Percentiles rank a stretch among this genome's conserved stretches.
Conservation (phyloP, 2,888 invertebrate species). For the Polydrusus pterygomalis region DNA sequence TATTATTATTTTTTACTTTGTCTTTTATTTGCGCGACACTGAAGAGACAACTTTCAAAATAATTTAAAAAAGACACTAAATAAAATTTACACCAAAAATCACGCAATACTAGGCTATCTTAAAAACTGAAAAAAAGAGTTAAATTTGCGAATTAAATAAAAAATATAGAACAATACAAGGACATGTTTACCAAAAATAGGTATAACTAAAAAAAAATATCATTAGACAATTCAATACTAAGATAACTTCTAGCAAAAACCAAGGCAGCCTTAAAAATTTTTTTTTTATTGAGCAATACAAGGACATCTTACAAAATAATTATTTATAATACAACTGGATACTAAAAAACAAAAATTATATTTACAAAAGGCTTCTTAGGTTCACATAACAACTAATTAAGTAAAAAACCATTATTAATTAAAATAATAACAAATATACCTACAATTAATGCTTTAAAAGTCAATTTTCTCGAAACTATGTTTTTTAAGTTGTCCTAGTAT, state of each 20-base stretch:
- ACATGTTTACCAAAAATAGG: conserved; percentile 1
- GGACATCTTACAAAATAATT: neutral
- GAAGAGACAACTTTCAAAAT: neutral
- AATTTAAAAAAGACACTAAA: neutral
- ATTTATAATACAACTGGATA: neutral
- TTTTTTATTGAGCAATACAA: neutral
- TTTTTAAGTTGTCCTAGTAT: conserved; percentile 1
- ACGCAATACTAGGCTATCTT: neutral
- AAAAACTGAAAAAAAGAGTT: neutral
- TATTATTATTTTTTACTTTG: neutral
- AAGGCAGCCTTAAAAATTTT: conserved; percentile 5
- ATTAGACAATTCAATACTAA: neutral
- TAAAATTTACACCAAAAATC: neutral
- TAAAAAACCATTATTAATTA: neutral
- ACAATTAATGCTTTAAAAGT: neutral
- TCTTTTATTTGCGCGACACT: too few species aligned
- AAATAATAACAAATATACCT: neutral
- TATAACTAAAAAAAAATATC: neutral
- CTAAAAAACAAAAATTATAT: neutral
- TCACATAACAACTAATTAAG: neutral
- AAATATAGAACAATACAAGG: neutral
- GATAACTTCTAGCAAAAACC: neutral
- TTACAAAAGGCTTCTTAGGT: neutral
- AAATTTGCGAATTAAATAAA: neutral
- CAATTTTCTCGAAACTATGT: neutral